These are phyloP conservation scores for Paradoxurus hermaphroditus DNA, from an alignment of 2,113 vertebrate species.

Conservation along the genomic window DNA sequence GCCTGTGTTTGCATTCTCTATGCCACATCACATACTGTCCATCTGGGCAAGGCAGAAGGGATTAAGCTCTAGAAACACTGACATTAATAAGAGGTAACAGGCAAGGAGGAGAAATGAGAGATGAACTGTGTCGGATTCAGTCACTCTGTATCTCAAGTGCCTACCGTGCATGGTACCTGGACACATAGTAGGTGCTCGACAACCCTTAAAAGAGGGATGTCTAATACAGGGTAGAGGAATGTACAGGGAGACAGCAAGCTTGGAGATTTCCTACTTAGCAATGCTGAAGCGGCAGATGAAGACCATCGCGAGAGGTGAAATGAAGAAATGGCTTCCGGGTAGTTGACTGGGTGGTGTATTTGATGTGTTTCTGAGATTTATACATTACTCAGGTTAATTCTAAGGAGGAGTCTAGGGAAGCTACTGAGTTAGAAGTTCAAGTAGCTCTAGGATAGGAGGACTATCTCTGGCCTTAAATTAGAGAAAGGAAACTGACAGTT, in stretches of 20 bases:
- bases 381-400: background rate
- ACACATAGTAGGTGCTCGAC: background rate
- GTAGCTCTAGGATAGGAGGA: background rate
- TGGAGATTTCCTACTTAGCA: background rate
- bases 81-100: background rate
- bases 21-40: background rate
- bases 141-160: background rate
- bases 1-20: background rate
- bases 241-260: background rate
- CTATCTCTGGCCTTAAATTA: background rate
- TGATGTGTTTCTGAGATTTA: background rate
- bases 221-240: background rate
- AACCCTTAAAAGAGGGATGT: background rate
- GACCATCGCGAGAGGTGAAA: background rate
- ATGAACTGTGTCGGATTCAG: background rate
- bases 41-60: background rate
- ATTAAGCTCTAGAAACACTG: background rate
- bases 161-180: accelerated
- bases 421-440: background rate
- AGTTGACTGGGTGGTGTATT: background rate
- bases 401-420: background rate
- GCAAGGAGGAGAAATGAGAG: background rate
- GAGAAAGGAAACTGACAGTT: background rate
- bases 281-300: background rate
- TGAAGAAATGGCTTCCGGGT: background rate